A percentile compares a stretch with the other conserved stretches of the same genome.
Evolutionary conservation across 30 jellyfish, hydroid and myxozoan genomes (phyloP).

Genomic region (Hydractinia echinata): DNA sequence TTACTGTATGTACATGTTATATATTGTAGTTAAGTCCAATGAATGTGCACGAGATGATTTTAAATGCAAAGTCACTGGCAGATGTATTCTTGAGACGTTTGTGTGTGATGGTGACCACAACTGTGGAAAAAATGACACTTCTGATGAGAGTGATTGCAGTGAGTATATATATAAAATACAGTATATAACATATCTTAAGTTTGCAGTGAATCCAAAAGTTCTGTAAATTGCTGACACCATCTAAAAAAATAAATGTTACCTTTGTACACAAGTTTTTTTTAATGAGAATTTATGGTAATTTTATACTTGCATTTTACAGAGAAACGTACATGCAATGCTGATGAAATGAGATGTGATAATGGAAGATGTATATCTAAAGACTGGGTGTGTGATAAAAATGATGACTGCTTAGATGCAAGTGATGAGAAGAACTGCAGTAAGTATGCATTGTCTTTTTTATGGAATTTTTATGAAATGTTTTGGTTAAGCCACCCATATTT

Average conservation of each 20-base stretch:
- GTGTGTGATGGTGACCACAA: constrained; percentile 51
- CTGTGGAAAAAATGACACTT: not conserved
- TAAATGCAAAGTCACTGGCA: constrained; percentile 72
- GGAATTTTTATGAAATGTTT: too few species aligned
- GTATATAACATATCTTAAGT: too few species aligned
- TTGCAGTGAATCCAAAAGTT: too few species aligned
- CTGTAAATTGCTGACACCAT: too few species aligned
- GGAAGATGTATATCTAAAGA: constrained; percentile 24
- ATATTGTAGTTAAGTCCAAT: not conserved
- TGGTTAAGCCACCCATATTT: too few species aligned
- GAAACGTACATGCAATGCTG: not conserved
- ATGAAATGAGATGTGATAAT: constrained; percentile 25
- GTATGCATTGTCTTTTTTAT: not conserved
- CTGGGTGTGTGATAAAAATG: constrained; percentile 25
- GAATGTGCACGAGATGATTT: constrained; percentile 48
- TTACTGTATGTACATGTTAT: not conserved
- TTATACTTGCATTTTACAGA: not conserved
- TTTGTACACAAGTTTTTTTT: too few species aligned
- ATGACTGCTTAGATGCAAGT: constrained; percentile 31
- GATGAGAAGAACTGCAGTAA: constrained; percentile 38
- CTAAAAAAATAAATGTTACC: too few species aligned
- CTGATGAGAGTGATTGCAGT: not conserved
- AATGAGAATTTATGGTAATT: not conserved
- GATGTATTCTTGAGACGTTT: constrained; percentile 46
- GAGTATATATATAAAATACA: not conserved